Percentiles rank a stretch among this genome's conserved stretches.
phyloP scores from a whole-genome alignment of 2,797 vertebrate genomes.

The Characodon lateralis region DNA sequence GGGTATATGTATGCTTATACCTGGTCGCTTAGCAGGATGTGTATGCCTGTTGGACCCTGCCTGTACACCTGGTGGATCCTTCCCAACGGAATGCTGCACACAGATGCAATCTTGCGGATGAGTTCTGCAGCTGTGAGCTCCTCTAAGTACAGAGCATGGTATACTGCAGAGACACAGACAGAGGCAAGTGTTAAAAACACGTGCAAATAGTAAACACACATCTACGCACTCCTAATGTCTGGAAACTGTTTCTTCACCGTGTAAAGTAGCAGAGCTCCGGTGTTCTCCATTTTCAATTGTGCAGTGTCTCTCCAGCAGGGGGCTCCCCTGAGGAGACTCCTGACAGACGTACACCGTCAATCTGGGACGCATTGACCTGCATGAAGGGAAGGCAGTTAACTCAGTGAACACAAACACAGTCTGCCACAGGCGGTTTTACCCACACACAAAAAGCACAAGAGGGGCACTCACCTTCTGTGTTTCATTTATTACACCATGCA shows the following conservation, averaged over 20 bases:
- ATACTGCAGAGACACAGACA: conserved; percentile 77
- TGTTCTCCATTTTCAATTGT: conserved; percentile 84
- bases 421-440: neutral
- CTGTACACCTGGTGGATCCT: conserved; percentile 93
- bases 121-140: conserved; percentile 92
- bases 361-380: conserved; percentile 91
- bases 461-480: neutral
- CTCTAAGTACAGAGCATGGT: conserved; percentile 94
- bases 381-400: conserved; percentile 10
- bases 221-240: neutral
- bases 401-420: neutral
- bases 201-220: neutral
- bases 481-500: neutral
- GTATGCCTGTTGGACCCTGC: conserved; percentile 93
- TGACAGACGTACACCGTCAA: conserved; percentile 94
- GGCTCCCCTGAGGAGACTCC: conserved; percentile 79
- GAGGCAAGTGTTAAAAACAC: neutral
- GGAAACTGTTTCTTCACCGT: conserved; percentile 75
- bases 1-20: conserved; percentile 57
- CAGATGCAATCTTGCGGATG: conserved; percentile 89
- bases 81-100: conserved; percentile 89
- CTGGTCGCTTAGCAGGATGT: conserved; percentile 93
- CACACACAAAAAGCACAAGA: too few relatives aligned
- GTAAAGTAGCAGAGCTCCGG: conserved; percentile 84
- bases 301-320: conserved; percentile 84